phyloP scores from a whole-genome alignment of 2,888 invertebrate genomes.

The Drepanosiphum platanoidis region DNA sequence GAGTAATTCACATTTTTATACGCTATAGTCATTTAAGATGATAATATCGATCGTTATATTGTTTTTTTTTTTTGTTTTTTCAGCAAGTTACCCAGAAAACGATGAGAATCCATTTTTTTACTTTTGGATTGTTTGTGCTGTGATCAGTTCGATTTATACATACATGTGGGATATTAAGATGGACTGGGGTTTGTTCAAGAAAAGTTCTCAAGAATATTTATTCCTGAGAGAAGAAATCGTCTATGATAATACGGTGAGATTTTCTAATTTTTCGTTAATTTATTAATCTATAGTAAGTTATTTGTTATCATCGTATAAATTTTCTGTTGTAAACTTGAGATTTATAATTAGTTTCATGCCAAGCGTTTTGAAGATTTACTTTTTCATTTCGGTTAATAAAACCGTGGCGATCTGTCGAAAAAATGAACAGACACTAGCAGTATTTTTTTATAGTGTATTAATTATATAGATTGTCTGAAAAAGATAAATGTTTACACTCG shows the following conservation, averaged over 20 bases:
- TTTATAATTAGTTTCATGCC: too few species aligned
- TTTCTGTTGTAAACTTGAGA: too few species aligned
- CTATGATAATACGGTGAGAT: constrained; percentile 77
- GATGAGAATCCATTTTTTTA: constrained; percentile 74
- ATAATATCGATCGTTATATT: neutral
- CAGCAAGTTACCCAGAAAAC: constrained; percentile 30
- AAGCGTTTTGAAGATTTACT: too few species aligned
- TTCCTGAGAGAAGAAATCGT: constrained; percentile 83
- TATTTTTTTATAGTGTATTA: too few species aligned
- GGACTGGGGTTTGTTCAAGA: constrained; percentile 88
- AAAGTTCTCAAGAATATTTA: constrained; percentile 77
- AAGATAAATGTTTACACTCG: too few species aligned
- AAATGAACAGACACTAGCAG: too few species aligned
- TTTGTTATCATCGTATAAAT: too few species aligned
- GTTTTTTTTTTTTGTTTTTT: neutral
- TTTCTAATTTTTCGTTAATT: constrained; percentile 16
- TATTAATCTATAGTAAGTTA: too few species aligned
- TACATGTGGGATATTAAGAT: constrained; percentile 89
- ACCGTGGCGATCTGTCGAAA: too few species aligned
- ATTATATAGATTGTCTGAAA: too few species aligned
- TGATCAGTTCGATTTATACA: constrained; percentile 81
- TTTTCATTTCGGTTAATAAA: too few species aligned
- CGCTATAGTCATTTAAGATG: neutral
- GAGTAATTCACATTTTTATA: too few species aligned
- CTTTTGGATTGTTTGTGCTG: constrained; percentile 76